Evolutionary conservation across 2,888 invertebrate species (phyloP), one percentile per base, ranked within the genome.

Genomic region (Drosophila stalkeri): DNA sequence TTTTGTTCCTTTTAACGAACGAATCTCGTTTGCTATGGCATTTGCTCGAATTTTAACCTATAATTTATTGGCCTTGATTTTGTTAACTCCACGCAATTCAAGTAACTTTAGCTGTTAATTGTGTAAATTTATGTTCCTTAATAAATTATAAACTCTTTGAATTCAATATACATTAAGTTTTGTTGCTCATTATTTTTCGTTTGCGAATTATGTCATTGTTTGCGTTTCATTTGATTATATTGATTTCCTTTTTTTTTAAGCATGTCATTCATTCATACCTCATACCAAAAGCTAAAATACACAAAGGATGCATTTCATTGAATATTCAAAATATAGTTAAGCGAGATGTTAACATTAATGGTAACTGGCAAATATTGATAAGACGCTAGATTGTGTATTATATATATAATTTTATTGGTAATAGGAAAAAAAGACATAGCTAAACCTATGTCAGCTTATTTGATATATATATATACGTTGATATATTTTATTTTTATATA

Each of bases 101-200:
- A 75, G 66, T 72, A 31, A 49, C 16, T 31, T 60, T 87, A 85
- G 80, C 64, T 73, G 52, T 69, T 74, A 83, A 81, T 61, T 86
- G 74, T 90, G 70, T 80, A 78, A 67, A 76, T 83, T 77, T 8
- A 55, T 80, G 89, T 86, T 89, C 86, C 90, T 90, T 86, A 86
- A 89, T 89, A 88, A 89, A 86, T 89, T 75, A 67, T 73, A 71
- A 61, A 65, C 52, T 71, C 41, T 75, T 74, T 77, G 57, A 77
- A 74, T 72, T 81, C 35, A 63, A 72, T 75, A 66, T 55, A 62
- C 71, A 72, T 77, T 82, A 80, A 89, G 67, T 73, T 60, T 73
- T 70, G 70, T 74, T 66, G 56, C 73, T 80, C 51, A 74, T 68
- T 43, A 39, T 49, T 18, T 43, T 47, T 49, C 8, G 14, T 67